phyloP scores from a whole-genome alignment of 2,888 invertebrate species.

The Ophioninae sp. region DNA sequence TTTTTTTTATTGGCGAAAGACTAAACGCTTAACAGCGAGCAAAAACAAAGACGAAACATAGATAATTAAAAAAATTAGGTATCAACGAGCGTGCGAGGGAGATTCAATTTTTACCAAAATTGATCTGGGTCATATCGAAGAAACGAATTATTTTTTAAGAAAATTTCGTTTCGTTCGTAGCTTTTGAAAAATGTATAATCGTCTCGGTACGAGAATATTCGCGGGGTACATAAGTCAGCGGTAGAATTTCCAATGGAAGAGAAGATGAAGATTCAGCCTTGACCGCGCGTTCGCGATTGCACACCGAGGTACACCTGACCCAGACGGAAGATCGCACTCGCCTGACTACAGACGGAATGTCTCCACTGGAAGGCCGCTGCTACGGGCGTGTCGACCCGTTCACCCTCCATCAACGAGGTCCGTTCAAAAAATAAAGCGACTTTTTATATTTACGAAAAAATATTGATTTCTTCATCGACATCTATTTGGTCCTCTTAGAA shows the following conservation, averaged over 20 bases:
- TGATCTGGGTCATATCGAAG: background rate
- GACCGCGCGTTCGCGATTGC: slow-evolving; percentile 58
- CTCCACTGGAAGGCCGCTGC: slow-evolving; percentile 61
- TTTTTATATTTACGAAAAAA: no score
- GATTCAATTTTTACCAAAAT: no score
- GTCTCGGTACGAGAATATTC: slow-evolving; percentile 17
- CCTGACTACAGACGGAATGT: slow-evolving; percentile 67
- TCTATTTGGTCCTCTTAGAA: no score
- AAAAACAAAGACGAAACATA: no score
- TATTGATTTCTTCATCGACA: no score
- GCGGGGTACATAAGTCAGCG: slow-evolving; percentile 24
- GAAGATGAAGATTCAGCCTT: slow-evolving; percentile 58
- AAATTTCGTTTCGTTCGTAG: background rate
- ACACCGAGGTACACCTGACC: slow-evolving; percentile 60
- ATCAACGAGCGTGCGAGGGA: no score
- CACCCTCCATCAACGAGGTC: slow-evolving; percentile 38
- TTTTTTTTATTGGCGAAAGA: no score
- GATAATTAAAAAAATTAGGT: no score
- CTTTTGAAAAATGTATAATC: slow-evolving; percentile 11
- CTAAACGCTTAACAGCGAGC: no score
- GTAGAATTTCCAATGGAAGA: slow-evolving; percentile 30
- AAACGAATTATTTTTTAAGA: background rate
- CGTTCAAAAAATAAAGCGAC: no score
- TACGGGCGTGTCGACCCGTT: slow-evolving; percentile 56
- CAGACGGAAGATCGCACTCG: slow-evolving; percentile 63